Percentiles rank a stretch among this genome's conserved stretches.
phyloP scores from a whole-genome alignment of 2,888 invertebrate species.

The Hesperia comma region DNA sequence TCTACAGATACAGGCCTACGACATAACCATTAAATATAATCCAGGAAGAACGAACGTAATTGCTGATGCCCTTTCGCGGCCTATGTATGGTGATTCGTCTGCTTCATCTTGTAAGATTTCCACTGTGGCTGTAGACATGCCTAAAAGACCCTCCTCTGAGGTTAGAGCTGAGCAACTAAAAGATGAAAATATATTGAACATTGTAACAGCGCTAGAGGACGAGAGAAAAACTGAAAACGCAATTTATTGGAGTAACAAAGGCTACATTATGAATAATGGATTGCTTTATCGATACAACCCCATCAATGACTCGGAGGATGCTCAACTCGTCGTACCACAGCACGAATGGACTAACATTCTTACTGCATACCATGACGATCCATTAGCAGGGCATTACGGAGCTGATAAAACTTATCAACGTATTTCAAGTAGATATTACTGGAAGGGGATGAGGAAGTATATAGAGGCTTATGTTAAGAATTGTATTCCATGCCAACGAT shows the following conservation, averaged over 20 bases:
- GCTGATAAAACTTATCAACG: constrained; percentile 32
- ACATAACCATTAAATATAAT: too few relatives aligned
- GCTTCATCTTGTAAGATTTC: too few relatives aligned
- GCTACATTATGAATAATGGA: constrained; percentile 46
- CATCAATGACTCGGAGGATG: constrained; percentile 39
- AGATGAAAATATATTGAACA: constrained; percentile 38
- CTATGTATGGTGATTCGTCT: too few relatives aligned
- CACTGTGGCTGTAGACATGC: too few relatives aligned
- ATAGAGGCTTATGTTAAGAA: constrained; percentile 22
- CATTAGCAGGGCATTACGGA: constrained; percentile 49
- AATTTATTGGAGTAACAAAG: too few relatives aligned
- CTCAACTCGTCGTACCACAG: constrained; percentile 46
- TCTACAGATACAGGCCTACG: too few relatives aligned
- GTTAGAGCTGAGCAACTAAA: constrained; percentile 44
- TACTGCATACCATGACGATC: constrained; percentile 40
- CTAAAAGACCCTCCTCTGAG: too few relatives aligned
- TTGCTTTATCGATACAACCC: constrained; percentile 44
- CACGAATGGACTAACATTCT: constrained; percentile 45
- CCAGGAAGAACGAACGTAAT: too few relatives aligned
- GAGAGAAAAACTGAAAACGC: constrained; percentile 45
- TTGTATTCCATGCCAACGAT: constrained; percentile 43
- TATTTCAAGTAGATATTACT: constrained; percentile 17
- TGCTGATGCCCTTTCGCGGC: too few relatives aligned
- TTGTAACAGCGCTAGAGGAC: constrained; percentile 39
- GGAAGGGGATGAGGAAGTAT: constrained; percentile 32